Evolutionary conservation across 2,113 vertebrate species (phyloP).

Genomic region (Myotis davidii): DNA sequence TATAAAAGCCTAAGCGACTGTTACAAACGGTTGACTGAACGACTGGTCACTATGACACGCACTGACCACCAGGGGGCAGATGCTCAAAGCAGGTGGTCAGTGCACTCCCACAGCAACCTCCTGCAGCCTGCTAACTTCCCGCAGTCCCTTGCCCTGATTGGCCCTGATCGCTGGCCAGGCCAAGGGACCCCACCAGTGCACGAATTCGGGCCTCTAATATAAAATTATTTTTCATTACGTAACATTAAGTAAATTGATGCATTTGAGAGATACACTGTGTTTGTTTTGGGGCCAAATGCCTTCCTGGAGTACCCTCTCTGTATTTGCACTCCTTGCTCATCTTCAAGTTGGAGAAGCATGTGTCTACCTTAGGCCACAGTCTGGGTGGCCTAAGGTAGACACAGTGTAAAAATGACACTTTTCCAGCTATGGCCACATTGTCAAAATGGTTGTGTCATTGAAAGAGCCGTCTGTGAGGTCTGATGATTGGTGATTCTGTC

Average conservation of each 20-base stretch:
- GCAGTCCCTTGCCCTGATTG: no score
- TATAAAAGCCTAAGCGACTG: no score
- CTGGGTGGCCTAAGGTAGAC: not conserved
- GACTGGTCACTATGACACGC: no score
- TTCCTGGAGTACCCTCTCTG: not conserved
- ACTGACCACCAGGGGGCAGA: no score
- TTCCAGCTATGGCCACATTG: not conserved
- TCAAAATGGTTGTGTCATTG: not conserved
- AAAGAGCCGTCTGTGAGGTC: not conserved
- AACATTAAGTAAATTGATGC: not conserved
- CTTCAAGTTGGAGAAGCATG: not conserved
- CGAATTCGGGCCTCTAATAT: not conserved
- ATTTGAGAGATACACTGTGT: not conserved
- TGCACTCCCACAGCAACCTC: no score
- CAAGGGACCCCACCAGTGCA: no score
- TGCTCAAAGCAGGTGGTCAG: no score
- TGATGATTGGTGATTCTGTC: not conserved
- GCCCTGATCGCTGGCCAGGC: no score
- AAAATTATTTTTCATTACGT: not conserved
- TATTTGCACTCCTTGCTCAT: no score
- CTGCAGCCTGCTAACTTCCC: no score
- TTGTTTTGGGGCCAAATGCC: not conserved
- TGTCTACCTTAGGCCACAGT: not conserved
- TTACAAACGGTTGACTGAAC: no score
- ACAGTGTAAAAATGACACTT: not conserved